Percentiles rank a stretch among this genome's conserved stretches.
Evolutionary conservation across 2,113 vertebrate genomes (phyloP).

Genomic region (Chitala chitala): DNA sequence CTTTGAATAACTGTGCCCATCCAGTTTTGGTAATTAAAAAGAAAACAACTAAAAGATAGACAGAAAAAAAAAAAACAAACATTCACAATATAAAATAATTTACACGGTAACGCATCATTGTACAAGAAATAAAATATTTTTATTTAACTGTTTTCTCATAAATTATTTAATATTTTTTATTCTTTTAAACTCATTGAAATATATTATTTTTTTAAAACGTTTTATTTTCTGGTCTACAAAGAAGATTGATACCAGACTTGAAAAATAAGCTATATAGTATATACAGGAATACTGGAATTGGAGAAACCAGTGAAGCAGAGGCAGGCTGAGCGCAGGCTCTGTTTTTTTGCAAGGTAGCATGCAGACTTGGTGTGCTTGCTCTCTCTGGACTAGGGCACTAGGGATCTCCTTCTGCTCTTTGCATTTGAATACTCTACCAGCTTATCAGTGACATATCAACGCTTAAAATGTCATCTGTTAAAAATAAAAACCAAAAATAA

Average conservation of each 20-base stretch:
- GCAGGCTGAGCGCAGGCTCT: slow-evolving; percentile 41
- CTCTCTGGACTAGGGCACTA: not conserved
- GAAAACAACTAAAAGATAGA: slow-evolving; percentile 30
- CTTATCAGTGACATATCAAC: slow-evolving; percentile 16
- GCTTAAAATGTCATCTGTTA: not conserved
- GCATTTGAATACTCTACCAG: slow-evolving; percentile 2
- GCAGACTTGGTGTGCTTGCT: slow-evolving; percentile 21
- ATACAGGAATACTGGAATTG: slow-evolving; percentile 59
- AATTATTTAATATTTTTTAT: slow-evolving; percentile 64
- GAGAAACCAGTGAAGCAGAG: slow-evolving; percentile 44
- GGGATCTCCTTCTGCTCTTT: not conserved
- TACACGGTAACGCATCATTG: slow-evolving; percentile 53
- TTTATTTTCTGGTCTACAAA: slow-evolving; percentile 60
- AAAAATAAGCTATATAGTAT: slow-evolving; percentile 73
- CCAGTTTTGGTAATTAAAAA: slow-evolving; percentile 52
- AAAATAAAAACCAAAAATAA: not conserved
- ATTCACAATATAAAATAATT: slow-evolving; percentile 62
- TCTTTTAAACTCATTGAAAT: slow-evolving; percentile 64
- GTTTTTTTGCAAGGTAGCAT: slow-evolving; percentile 35
- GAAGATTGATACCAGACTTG: slow-evolving; percentile 61
- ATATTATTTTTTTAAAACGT: slow-evolving; percentile 56
- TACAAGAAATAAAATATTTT: slow-evolving; percentile 65
- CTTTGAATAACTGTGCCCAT: slow-evolving; percentile 48
- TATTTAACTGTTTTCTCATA: slow-evolving; percentile 52
- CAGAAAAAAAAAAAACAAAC: slow-evolving; percentile 40